phyloP scores from a whole-genome alignment of 2,113 vertebrate genomes.

The Proterorhinus semilunaris region DNA sequence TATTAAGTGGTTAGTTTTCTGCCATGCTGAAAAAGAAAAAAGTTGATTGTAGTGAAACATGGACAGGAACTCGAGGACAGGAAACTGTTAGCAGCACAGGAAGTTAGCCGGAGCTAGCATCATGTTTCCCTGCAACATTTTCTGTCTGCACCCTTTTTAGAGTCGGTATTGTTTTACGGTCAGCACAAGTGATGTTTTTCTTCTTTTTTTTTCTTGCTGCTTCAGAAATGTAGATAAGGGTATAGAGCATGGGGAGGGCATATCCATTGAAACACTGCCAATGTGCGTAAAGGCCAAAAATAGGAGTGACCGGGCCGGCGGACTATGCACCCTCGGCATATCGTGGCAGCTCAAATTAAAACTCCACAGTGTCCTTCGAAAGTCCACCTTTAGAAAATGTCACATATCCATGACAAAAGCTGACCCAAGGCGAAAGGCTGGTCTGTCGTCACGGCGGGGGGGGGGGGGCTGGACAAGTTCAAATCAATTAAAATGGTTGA shows the following conservation, averaged over 20 bases:
- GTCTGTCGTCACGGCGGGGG: background rate
- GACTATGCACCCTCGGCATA: conserved; percentile 5
- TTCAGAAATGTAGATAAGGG: background rate
- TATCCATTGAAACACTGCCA: conserved; percentile 18
- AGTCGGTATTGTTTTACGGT: too few species aligned
- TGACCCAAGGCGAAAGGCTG: background rate
- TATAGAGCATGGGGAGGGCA: background rate
- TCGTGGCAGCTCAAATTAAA: conserved; percentile 31
- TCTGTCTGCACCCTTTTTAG: too few species aligned
- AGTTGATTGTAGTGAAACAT: too few species aligned
- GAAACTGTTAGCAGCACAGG: too few species aligned
- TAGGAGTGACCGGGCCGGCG: background rate
- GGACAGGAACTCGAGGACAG: too few species aligned
- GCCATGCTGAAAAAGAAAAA: too few species aligned
- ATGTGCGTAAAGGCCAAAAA: conserved; percentile 19
- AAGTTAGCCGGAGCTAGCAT: too few species aligned
- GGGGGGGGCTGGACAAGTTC: conserved; percentile 12
- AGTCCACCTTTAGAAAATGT: conserved; percentile 35
- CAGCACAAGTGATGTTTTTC: background rate
- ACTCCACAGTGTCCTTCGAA: conserved; percentile 18
- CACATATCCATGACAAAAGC: conserved; percentile 48
- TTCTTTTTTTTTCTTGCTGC: background rate
- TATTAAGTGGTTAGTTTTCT: too few species aligned
- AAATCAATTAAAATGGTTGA: background rate
- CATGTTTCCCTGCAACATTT: too few species aligned